A percentile compares a stretch with the other conserved stretches of the same genome.
phyloP scores from a whole-genome alignment of 2,888 invertebrate genomes.

The Lepidocyrtoides sp. region DNA sequence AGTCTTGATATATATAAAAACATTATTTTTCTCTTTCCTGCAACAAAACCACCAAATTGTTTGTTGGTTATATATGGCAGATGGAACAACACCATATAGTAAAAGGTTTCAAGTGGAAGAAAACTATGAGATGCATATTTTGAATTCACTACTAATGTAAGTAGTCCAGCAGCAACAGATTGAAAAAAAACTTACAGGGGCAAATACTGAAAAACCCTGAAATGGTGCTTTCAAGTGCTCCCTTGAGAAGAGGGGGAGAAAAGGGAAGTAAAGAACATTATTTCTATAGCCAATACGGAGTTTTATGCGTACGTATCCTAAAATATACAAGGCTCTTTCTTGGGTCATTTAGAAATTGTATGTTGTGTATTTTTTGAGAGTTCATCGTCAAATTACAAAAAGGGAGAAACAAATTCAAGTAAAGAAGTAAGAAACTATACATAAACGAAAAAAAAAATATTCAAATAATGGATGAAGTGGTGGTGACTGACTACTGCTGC shows the following conservation, averaged over 20 bases:
- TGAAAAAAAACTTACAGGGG: slow-evolving; percentile 18
- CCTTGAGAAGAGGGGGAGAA: neutral
- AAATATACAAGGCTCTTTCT: slow-evolving; percentile 15
- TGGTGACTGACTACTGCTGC: neutral
- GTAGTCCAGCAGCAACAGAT: too few relatives aligned
- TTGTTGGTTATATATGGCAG: neutral
- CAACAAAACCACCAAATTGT: slow-evolving; percentile 26
- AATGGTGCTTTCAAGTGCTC: slow-evolving; percentile 40
- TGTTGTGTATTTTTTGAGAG: slow-evolving; percentile 8
- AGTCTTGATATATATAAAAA: too few relatives aligned
- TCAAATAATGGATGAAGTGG: neutral
- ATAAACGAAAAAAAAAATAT: neutral
- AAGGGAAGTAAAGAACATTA: neutral
- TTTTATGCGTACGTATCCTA: neutral
- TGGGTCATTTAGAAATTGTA: neutral
- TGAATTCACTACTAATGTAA: neutral
- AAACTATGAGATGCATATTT: slow-evolving; percentile 12
- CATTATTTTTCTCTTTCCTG: slow-evolving; percentile 58
- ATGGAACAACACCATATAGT: too few relatives aligned
- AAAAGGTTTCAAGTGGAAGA: neutral
- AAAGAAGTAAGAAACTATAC: neutral
- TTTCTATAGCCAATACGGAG: neutral
- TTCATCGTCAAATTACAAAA: slow-evolving; percentile 50
- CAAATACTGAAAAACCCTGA: neutral
- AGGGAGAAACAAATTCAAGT: slow-evolving; percentile 36